phyloP scores from a whole-genome alignment of 2,797 vertebrate species.

The Galago senegalensis region DNA sequence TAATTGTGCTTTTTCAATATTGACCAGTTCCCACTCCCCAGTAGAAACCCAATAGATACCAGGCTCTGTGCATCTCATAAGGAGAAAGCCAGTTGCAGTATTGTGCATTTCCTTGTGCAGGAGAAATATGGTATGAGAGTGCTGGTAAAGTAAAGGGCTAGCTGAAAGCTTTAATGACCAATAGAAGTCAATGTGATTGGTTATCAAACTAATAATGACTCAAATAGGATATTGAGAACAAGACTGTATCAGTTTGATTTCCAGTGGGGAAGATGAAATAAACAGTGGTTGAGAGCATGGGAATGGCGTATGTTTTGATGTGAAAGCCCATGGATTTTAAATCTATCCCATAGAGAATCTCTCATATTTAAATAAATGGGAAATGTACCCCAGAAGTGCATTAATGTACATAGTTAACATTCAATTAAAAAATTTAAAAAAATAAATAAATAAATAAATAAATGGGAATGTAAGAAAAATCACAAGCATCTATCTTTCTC shows the following conservation, averaged over 20 bases:
- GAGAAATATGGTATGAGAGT: not conserved
- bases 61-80: too few species aligned
- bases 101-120: accelerated
- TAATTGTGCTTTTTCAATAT: not conserved
- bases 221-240: not conserved
- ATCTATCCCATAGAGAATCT: not conserved
- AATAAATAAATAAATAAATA: too few species aligned
- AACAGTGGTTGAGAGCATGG: not conserved
- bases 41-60: not conserved
- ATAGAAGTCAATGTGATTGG: not conserved
- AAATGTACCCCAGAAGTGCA: too few species aligned
- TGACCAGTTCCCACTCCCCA: not conserved
- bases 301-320: not conserved
- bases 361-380: not conserved
- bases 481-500: too few species aligned
- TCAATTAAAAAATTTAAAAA: too few species aligned
- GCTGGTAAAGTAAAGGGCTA: not conserved
- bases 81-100: not conserved
- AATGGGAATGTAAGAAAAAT: not conserved
- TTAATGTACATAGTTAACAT: too few species aligned
- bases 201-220: not conserved
- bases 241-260: not conserved
- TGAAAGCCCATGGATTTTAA: not conserved
- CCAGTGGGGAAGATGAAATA: not conserved
- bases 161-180: not conserved